A percentile compares a stretch with the other conserved stretches of the same genome.
Conservation (phyloP, 2,113 vertebrate species). For the Machaerirhynchus nigripectus region DNA sequence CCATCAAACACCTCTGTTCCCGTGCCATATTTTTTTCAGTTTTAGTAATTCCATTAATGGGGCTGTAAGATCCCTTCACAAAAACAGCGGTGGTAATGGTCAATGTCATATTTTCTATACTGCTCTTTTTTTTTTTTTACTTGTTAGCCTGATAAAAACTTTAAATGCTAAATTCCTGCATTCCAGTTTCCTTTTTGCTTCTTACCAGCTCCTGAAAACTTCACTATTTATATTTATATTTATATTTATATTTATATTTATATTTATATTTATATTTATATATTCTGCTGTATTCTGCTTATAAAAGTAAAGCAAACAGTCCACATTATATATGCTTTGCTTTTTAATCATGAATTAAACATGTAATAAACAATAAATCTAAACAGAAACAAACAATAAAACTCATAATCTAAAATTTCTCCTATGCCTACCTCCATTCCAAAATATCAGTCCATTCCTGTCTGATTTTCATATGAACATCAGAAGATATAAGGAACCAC, state of each 20-base stretch:
- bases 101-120: background rate
- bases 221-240: background rate
- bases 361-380: background rate
- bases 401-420: background rate
- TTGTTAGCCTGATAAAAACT: background rate
- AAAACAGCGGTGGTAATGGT: background rate
- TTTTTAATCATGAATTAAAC: accelerated
- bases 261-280: background rate
- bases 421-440: background rate
- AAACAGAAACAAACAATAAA: background rate
- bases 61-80: background rate
- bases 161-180: background rate
- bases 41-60: background rate
- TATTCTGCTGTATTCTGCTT: background rate
- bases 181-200: background rate
- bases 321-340: background rate
- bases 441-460: background rate
- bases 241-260: too few species aligned
- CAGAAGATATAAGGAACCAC: background rate
- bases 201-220: background rate
- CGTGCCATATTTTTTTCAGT: background rate
- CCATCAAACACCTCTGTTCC: background rate
- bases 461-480: background rate
- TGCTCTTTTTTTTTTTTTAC: background rate
- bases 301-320: background rate